Conservation (phyloP, 2,113 vertebrate species). For the Lophura nycthemera region DNA sequence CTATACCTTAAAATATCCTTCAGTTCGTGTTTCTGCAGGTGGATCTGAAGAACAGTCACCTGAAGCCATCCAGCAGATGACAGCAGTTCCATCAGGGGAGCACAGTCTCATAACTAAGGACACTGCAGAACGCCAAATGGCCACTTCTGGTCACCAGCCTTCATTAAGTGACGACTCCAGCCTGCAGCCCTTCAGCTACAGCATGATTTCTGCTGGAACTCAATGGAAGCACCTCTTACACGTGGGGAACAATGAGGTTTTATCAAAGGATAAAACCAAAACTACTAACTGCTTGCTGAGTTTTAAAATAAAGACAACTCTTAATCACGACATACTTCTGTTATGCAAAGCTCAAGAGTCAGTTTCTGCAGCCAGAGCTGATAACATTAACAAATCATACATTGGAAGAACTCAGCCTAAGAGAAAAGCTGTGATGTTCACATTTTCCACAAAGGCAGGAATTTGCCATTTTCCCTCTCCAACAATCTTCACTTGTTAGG, state of each 20-base stretch:
- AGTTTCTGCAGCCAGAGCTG: not conserved
- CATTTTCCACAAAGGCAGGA: not conserved
- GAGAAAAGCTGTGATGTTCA: not conserved
- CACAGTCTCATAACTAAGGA: not conserved
- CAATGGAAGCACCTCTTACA: accelerated
- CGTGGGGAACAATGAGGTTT: not conserved
- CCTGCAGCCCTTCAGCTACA: not conserved
- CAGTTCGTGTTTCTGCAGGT: not conserved
- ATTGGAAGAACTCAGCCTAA: not conserved
- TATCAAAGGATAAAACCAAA: not conserved
- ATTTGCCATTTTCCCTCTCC: not conserved
- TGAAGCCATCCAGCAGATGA: not conserved
- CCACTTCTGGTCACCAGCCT: not conserved
- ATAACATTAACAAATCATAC: not conserved
- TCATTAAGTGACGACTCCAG: not conserved
- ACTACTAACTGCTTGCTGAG: not conserved
- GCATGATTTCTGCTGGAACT: not conserved
- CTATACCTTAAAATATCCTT: not conserved
- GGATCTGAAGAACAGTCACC: not conserved
- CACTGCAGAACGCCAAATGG: accelerated
- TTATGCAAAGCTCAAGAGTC: not conserved
- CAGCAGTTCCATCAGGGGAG: not conserved
- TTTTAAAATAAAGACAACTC: not conserved
- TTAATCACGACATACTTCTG: not conserved
- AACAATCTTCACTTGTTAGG: not conserved